Base-by-base conservation (phyloP, 2,888 invertebrate species). In the Cheilosia variabilis region DNA sequence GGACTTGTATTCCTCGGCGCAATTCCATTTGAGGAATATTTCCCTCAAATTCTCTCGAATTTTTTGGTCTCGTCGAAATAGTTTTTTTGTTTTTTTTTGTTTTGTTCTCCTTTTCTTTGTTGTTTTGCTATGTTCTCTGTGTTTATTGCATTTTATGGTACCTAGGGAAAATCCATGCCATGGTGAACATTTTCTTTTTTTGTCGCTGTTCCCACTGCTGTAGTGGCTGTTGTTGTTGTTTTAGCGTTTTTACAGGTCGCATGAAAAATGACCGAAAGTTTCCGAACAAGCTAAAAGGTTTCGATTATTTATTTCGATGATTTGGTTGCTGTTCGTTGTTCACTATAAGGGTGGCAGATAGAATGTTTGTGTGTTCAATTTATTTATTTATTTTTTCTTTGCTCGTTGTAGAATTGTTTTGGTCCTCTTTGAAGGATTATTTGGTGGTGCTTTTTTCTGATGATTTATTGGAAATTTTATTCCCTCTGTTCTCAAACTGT, bases 401-500 rank as follows among this genome's bases (percentile, higher is more conserved):
- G 10, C 10, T 37, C 37, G 37, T 4, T 37, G 17, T 55, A 52
- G 69, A 19, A 60, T 43, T 37, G 19, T 37, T 65, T 47, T 37
- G 37, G 43, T 55, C 50, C 22, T 41, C 57, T 76, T 75, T 31
- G 24, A 45, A 31, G 69, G 75, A 53, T 80, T 84, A 53, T 80
- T 84, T 27, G 15, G 7, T 63, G 31, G 47, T 31, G n/a, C 57
- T 60, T 60, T 60, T 43, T 41, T 47, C 34, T 43, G 86, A 86
- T 86, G 86, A 86, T 86, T 86, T 86, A 86, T 86, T 86, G 86
- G 76, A 68, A 72, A 86, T 86, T 81, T 81, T 86, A 81, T 86
- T 81, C 86, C 71, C 81, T 81, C 86, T 86, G 86, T 86, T 86
- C 81, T 86, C 86, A 86, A 86, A 86, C 86, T 86, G 86, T 86